Conservation (phyloP, 2,113 vertebrate species). For the Rattus norvegicus region GRCr8 NC_086029.1:86048501-86049000, state of each 20-base stretch:
- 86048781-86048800: neutral
- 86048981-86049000: neutral
- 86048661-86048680: neutral
- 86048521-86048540: neutral
- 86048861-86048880: neutral
- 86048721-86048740: neutral
- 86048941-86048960: neutral
- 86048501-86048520: neutral
- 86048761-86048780: neutral
- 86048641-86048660: neutral
- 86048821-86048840: neutral
- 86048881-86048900: neutral
- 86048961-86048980: slow-evolving; percentile 1
- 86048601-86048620: neutral
- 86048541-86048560: neutral
- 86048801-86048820: neutral
- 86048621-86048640: neutral
- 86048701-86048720: neutral
- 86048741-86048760: neutral
- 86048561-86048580: neutral
- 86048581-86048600: neutral
- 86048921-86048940: neutral
- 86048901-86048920: neutral
- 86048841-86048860: neutral
- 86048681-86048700: neutral